A percentile compares a stretch with the other conserved stretches of the same genome.
phyloP scores from a whole-genome alignment of 1,140 invertebrate species.

The Sipha flava region DNA sequence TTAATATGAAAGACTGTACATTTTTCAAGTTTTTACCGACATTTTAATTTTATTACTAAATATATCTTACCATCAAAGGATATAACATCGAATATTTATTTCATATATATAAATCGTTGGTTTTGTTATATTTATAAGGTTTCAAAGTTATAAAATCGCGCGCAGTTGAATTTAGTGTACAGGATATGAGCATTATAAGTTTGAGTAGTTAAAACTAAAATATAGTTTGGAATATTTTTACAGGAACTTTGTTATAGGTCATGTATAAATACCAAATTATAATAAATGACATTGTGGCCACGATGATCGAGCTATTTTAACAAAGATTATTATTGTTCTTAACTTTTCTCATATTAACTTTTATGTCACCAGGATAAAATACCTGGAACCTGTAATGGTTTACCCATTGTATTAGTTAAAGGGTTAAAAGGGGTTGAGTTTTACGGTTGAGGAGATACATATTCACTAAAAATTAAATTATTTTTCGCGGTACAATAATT shows the following conservation, averaged over 20 bases:
- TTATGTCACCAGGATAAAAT: slow-evolving; percentile 1
- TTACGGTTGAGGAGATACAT: not conserved
- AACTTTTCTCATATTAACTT: slow-evolving; percentile 8
- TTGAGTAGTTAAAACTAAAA: too few relatives aligned
- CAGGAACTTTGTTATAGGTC: not conserved
- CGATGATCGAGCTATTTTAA: not conserved
- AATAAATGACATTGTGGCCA: not conserved
- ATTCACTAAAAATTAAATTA: not conserved
- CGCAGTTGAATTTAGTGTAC: too few relatives aligned
- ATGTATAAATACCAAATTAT: not conserved
- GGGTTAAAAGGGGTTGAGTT: slow-evolving; percentile 4
- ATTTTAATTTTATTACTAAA: too few relatives aligned
- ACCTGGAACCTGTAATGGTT: not conserved
- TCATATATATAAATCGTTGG: too few relatives aligned
- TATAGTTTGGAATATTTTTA: not conserved
- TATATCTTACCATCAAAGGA: too few relatives aligned
- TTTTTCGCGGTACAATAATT: not conserved
- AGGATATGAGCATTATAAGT: too few relatives aligned
- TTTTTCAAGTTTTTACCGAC: too few relatives aligned
- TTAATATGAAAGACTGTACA: too few relatives aligned
- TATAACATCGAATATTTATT: too few relatives aligned
- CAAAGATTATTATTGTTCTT: not conserved
- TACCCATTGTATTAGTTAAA: not conserved
- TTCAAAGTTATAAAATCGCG: too few relatives aligned
- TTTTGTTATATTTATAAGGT: too few relatives aligned